These are phyloP conservation scores for Gymnodraco acuticeps DNA, from an alignment of 2,797 vertebrate genomes.

Conservation along the genomic window DNA sequence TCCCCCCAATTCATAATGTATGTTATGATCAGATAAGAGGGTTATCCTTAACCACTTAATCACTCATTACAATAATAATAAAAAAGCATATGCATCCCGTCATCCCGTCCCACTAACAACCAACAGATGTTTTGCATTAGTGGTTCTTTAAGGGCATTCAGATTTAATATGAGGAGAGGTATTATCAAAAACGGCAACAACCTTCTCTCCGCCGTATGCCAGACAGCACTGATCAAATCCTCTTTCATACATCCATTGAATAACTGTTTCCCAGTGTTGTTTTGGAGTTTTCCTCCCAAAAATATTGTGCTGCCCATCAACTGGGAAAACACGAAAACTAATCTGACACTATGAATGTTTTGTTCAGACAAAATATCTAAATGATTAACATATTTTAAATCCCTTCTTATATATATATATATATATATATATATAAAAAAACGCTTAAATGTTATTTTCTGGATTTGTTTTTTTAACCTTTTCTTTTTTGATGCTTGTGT, in stretches of 20 bases:
- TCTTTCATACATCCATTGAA: conserved; percentile 65
- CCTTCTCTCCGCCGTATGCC: conserved; percentile 54
- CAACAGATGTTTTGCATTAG: conserved; percentile 80
- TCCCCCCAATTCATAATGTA: conserved; percentile 6
- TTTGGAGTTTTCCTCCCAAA: conserved; percentile 12
- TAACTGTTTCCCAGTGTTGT: conserved; percentile 42
- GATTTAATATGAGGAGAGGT: conserved; percentile 68
- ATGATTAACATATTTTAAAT: not conserved
- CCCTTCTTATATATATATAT: not conserved
- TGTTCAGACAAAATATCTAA: not conserved
- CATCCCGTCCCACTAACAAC: conserved; percentile 71
- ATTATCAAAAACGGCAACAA: conserved; percentile 68
- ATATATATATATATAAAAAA: too few relatives aligned
- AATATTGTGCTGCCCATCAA: conserved; percentile 23
- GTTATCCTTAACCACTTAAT: conserved; percentile 75
- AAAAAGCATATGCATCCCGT: conserved; percentile 75
- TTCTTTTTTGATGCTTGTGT: not conserved
- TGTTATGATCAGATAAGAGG: conserved; percentile 77
- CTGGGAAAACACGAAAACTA: conserved; percentile 28
- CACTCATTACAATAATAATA: conserved; percentile 72
- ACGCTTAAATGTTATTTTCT: conserved; percentile 7
- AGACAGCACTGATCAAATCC: conserved; percentile 70
- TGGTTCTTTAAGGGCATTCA: conserved; percentile 55
- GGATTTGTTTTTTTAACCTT: not conserved
- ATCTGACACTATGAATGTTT: not conserved